Conservation (phyloP, 2,113 vertebrate species). For the Cyanoramphus novaezelandiae region DNA sequence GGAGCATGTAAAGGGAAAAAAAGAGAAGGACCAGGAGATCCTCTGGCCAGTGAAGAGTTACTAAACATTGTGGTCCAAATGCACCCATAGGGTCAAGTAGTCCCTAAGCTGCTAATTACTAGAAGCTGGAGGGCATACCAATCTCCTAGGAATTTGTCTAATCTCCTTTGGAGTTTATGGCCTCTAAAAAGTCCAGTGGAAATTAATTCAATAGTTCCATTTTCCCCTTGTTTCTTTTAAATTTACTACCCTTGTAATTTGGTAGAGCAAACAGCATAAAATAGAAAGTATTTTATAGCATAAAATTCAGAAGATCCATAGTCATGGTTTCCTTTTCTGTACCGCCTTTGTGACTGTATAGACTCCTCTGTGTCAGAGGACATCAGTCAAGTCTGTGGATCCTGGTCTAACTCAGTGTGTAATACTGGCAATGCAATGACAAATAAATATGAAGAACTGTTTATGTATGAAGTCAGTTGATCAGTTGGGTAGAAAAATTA, state of each 20-base stretch:
- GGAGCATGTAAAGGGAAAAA: not conserved
- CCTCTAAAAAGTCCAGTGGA: not conserved
- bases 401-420: not conserved
- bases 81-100: not conserved
- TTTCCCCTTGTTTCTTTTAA: not conserved
- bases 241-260: not conserved
- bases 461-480: not conserved
- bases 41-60: not conserved
- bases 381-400: not conserved
- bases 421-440: not conserved
- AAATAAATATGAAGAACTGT: not conserved
- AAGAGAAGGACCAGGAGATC: not conserved
- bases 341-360: not conserved
- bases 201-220: not conserved
- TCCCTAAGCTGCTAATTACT: constrained; percentile 42
- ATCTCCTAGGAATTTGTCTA: constrained; percentile 25
- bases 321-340: not conserved
- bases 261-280: not conserved
- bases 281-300: not conserved
- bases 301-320: not conserved
- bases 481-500: not conserved
- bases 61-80: not conserved
- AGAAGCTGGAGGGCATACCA: not conserved
- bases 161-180: constrained; percentile 27
- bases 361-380: not conserved